Percentiles rank a stretch among this genome's conserved stretches.
phyloP scores from a whole-genome alignment of 2,113 vertebrate genomes.

The Rhipidura dahli region DNA sequence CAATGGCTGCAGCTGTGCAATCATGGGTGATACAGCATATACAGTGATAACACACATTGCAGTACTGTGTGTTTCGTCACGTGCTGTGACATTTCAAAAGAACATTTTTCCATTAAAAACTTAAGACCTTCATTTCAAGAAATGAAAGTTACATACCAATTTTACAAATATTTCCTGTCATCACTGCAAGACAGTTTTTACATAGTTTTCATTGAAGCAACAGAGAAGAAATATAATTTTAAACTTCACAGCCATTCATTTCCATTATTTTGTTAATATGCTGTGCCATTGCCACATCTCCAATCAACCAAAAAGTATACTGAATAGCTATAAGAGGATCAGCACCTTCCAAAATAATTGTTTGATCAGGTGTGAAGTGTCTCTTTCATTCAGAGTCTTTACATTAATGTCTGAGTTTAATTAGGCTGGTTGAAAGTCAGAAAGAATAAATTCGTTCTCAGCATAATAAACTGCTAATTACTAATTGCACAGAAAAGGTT shows the following conservation, averaged over 20 bases:
- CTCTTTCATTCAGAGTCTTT: conserved; percentile 3
- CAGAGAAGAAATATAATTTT: background rate
- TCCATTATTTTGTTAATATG: conserved; percentile 36
- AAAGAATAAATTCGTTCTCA: background rate
- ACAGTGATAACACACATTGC: background rate
- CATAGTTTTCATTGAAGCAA: background rate
- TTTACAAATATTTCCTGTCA: background rate
- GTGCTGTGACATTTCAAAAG: background rate
- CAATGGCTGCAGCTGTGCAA: background rate
- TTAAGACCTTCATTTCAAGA: background rate
- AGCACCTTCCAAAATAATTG: conserved; percentile 46
- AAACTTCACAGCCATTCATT: conserved; percentile 3
- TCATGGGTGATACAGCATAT: background rate
- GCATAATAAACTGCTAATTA: conserved; percentile 45
- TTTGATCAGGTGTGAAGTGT: conserved; percentile 38
- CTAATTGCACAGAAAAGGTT: background rate
- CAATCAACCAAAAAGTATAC: background rate
- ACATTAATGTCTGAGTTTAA: conserved; percentile 44
- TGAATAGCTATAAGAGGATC: conserved; percentile 31
- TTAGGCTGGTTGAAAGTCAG: conserved; percentile 34
- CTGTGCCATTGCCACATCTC: background rate
- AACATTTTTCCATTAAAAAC: background rate
- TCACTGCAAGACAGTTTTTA: background rate
- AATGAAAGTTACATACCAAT: background rate
- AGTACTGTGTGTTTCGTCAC: background rate